Percentiles rank a stretch among this genome's conserved stretches.
phyloP scores from a whole-genome alignment of 2,113 vertebrate genomes.

The Pomatostomus ruficeps region DNA sequence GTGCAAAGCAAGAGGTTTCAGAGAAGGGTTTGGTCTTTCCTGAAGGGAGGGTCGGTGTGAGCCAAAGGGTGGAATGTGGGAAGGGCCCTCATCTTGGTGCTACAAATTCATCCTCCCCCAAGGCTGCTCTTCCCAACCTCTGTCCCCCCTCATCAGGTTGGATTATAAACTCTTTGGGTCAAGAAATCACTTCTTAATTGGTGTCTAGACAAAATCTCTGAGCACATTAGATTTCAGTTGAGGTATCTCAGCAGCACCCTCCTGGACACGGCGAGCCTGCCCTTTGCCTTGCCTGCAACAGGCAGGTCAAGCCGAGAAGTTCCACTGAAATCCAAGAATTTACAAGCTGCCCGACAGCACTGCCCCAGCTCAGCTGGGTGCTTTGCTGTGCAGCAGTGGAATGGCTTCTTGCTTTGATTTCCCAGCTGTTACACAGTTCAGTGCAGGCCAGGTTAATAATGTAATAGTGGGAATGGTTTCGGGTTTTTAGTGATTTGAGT shows the following conservation, averaged over 20 bases:
- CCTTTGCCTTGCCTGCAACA: not conserved
- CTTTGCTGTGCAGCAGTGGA: not conserved
- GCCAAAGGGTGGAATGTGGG: not conserved
- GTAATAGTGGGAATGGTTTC: not conserved
- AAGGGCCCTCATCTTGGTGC: not conserved
- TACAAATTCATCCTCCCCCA: not conserved
- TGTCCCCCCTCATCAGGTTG: not conserved
- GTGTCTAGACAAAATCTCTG: not conserved
- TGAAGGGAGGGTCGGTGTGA: not conserved
- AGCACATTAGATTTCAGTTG: not conserved
- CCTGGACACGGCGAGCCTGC: fast-evolving
- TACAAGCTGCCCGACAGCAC: not conserved
- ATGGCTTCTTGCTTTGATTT: not conserved
- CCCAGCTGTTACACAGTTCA: not conserved
- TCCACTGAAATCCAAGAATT: not conserved
- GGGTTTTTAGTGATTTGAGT: not conserved
- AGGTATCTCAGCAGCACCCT: not conserved
- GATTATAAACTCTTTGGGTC: not conserved
- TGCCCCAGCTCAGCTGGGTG: not conserved
- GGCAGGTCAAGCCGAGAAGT: not conserved
- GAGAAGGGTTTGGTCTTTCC: not conserved
- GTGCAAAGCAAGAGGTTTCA: not conserved
- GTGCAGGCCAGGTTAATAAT: not conserved
- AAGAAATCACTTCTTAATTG: not conserved
- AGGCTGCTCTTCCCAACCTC: not conserved